Percentiles rank a stretch among this genome's conserved stretches.
phyloP scores from a whole-genome alignment of 1,140 invertebrate genomes.

The Pseudomyrmex concolor region DNA sequence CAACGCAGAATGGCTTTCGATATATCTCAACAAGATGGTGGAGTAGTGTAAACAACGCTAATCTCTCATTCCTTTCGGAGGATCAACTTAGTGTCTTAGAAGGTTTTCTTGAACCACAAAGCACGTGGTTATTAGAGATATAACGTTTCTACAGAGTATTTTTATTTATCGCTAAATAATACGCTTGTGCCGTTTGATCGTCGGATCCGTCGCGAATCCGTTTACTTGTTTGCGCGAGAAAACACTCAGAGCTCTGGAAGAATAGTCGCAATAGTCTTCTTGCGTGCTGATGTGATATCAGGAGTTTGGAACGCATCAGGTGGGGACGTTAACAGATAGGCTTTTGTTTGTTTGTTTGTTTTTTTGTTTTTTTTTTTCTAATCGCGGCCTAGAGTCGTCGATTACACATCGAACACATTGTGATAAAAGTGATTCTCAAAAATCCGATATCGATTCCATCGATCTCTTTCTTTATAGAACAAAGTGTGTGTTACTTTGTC shows the following conservation, averaged over 20 bases:
- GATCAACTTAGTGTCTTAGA: constrained; percentile 22
- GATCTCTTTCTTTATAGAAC: not conserved
- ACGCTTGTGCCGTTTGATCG: constrained; percentile 46
- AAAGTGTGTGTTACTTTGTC: too few relatives aligned
- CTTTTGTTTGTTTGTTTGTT: too few relatives aligned
- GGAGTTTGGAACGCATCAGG: constrained; percentile 28
- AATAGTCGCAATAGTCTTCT: constrained; percentile 26
- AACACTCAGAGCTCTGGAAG: constrained; percentile 4
- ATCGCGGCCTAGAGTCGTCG: constrained; percentile 24
- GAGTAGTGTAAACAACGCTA: not conserved
- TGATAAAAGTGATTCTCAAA: constrained; percentile 22
- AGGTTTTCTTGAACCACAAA: constrained; percentile 33
- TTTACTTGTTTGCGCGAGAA: constrained; percentile 30
- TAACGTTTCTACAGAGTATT: constrained; percentile 42
- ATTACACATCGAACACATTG: constrained; percentile 21
- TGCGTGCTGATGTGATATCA: constrained; percentile 30
- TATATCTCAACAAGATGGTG: not conserved
- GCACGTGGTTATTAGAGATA: constrained; percentile 41
- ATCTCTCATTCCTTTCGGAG: constrained; percentile 25
- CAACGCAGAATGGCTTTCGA: not conserved
- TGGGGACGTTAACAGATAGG: constrained; percentile 33
- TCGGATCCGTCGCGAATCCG: constrained; percentile 23
- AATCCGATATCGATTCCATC: not conserved
- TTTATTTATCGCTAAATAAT: constrained; percentile 34
- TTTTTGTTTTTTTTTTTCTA: too few relatives aligned